Conservation (phyloP, 1,140 invertebrate genomes). For the Neuroterus valhalla region DNA sequence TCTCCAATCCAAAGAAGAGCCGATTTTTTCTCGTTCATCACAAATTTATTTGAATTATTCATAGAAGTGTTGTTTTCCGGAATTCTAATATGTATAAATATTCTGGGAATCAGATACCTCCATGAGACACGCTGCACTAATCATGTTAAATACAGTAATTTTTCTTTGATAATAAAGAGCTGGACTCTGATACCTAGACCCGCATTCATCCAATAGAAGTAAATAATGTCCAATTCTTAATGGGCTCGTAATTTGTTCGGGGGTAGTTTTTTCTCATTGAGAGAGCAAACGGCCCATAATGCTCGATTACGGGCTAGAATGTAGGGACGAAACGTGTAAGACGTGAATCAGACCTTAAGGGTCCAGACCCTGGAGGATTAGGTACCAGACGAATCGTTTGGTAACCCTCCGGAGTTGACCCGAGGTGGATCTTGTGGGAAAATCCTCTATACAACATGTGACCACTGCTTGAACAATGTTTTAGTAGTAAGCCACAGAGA, state of each 20-base stretch:
- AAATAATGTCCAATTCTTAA: neutral
- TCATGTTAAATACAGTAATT: no score
- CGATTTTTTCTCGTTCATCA: no score
- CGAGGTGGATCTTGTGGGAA: slow-evolving; percentile 15
- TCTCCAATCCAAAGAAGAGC: no score
- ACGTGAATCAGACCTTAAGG: slow-evolving; percentile 28
- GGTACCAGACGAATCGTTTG: slow-evolving; percentile 20
- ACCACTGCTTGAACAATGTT: slow-evolving; percentile 15
- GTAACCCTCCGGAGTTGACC: slow-evolving; percentile 17
- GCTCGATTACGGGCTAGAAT: slow-evolving; percentile 15
- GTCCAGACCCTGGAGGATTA: slow-evolving; percentile 27
- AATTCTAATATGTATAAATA: no score
- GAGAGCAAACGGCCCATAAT: slow-evolving; percentile 10
- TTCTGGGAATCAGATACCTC: no score
- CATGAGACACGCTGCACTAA: no score
- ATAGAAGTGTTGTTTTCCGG: no score
- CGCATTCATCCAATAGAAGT: neutral
- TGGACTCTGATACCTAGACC: no score
- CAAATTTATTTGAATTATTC: no score
- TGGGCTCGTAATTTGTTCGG: neutral
- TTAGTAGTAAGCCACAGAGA: neutral
- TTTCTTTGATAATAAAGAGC: no score
- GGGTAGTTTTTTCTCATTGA: slow-evolving; percentile 4
- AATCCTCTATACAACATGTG: slow-evolving; percentile 22
- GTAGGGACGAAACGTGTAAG: slow-evolving; percentile 20